Evolutionary conservation across 2,113 vertebrate genomes (phyloP).

Genomic region (Rhineura floridana): DNA sequence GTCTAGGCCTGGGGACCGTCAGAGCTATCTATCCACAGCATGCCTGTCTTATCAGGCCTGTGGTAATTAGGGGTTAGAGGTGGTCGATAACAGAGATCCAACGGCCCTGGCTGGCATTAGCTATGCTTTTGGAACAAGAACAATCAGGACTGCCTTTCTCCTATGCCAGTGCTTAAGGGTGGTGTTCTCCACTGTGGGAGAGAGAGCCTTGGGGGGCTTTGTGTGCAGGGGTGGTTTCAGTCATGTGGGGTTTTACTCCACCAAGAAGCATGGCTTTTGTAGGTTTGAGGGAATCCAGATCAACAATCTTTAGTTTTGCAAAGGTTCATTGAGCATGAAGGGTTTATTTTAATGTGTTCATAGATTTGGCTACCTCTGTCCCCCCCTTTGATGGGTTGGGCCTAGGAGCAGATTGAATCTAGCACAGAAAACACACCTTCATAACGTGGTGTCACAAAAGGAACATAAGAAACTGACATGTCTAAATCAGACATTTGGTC

Average conservation of each 20-base stretch:
- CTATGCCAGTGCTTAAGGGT: background rate
- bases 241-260: background rate
- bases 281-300: background rate
- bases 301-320: background rate
- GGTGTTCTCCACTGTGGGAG: background rate
- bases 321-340: background rate
- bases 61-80: constrained; percentile 32
- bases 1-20: constrained; percentile 1
- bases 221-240: background rate
- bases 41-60: constrained; percentile 15
- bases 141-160: no score
- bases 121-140: background rate
- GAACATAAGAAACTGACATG: no score
- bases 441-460: background rate
- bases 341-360: background rate
- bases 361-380: background rate
- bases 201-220: background rate
- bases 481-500: no score
- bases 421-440: background rate
- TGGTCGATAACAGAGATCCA: constrained; percentile 12
- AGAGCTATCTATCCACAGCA: constrained; percentile 24
- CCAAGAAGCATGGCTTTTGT: background rate
- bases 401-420: background rate
- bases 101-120: background rate
- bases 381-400: background rate